phyloP scores from a whole-genome alignment of 2,113 vertebrate species.

The Corythoichthys intestinalis region DNA sequence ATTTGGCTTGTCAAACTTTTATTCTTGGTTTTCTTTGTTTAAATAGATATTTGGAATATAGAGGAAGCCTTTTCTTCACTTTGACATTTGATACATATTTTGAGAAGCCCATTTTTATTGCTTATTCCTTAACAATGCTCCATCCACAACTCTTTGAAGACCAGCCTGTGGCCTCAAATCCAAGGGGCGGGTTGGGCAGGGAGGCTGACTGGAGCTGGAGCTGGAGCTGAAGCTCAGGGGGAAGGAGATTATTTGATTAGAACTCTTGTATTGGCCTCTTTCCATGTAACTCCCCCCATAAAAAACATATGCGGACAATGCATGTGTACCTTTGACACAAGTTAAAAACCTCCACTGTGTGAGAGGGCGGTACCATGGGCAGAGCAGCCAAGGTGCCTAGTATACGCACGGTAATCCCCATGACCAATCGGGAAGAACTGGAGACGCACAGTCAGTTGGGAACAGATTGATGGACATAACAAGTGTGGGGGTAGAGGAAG shows the following conservation, averaged over 20 bases:
- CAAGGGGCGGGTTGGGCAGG: conserved; percentile 21
- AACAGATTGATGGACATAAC: conserved; percentile 35
- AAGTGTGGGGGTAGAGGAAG: conserved; percentile 32
- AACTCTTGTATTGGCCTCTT: conserved; percentile 41
- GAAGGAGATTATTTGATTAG: conserved; percentile 54
- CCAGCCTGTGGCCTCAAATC: conserved; percentile 38
- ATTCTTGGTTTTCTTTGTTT: too few relatives aligned
- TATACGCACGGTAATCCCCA: conserved; percentile 58
- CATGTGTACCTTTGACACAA: conserved; percentile 20
- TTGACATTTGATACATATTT: not conserved
- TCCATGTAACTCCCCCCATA: conserved; percentile 31
- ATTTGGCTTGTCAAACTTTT: too few relatives aligned
- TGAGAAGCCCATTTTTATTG: not conserved
- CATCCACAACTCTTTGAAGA: conserved; percentile 10
- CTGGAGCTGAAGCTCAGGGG: conserved; percentile 38
- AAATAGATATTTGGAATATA: too few relatives aligned
- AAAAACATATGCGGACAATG: conserved; percentile 23
- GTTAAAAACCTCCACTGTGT: conserved; percentile 10
- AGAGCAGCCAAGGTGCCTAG: conserved; percentile 27
- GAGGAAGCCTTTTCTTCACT: too few relatives aligned
- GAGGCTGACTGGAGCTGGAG: conserved; percentile 34
- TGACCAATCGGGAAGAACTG: conserved; percentile 68
- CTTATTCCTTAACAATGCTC: not conserved
- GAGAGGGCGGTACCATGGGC: conserved; percentile 32
- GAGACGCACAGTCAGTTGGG: conserved; percentile 59